Evolutionary conservation across 1,140 invertebrate genomes (phyloP), one percentile per base, ranked within the genome.

Genomic region (Drosophila sechellia): DNA sequence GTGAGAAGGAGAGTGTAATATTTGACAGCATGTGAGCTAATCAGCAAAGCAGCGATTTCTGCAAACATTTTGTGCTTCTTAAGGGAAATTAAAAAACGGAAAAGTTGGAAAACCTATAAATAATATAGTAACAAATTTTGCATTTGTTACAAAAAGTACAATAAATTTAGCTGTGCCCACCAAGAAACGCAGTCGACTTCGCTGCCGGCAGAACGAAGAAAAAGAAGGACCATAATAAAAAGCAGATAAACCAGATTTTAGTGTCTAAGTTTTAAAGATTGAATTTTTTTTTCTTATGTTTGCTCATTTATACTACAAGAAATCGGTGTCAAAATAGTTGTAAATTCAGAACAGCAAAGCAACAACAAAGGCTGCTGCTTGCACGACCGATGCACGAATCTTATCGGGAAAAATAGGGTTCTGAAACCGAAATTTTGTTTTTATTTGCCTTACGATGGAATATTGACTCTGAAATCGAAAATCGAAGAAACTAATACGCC

Each of bases 111-210:
- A 15, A 65, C 59, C 37, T 59, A 37, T 65, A 48, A 60, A 48
- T 48, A 65, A 45, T 17, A 39, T 46, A 31, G 31, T 17, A 10
- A n/a, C 11, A 17, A 37, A 59, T 37, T 64, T 59, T 8, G 37
- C 22, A 31, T 45, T 17, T 55, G 0, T 17, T 17, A 17, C 1
- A 40, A 48, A 31, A 17, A 37, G 13, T 42, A 57, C 57, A 75
- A 75, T 17, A 50, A 27, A 50, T 71, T 75, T 75, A 75, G 57
- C 59, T 75, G 72, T 56, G 70, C 48, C 71, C 61, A 73, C 69
- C 68, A 73, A 73, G 61, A 61, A 39, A 20, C 59, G 70, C 50
- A 52, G 59, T 42, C 45, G 50, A 34, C 71, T 52, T 57, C 46
- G n/a, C 37, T 53, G 70, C 49, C 53, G 43, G 49, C 55, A 42